These are phyloP conservation scores for Dynastes hyllus DNA, from an alignment of 2,888 invertebrate species.

Conservation along the genomic window DNA sequence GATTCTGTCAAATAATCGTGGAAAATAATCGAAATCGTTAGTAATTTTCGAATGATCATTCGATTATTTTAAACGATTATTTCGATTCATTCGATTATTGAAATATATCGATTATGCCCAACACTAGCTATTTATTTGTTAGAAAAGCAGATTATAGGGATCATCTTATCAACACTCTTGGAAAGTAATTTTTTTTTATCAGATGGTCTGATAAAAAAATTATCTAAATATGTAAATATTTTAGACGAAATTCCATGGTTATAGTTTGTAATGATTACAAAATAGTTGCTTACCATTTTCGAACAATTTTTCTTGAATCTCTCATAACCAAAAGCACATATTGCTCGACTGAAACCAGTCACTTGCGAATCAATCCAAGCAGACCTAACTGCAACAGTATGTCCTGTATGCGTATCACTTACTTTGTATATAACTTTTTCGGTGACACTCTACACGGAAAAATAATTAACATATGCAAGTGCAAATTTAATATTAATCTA, in stretches of 20 bases:
- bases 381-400: constrained; percentile 85
- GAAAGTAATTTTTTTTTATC: neutral
- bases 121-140: constrained; percentile 3
- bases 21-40: too few species aligned
- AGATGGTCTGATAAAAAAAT: too few species aligned
- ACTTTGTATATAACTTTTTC: constrained; percentile 91
- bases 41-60: too few species aligned
- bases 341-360: constrained; percentile 89
- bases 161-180: neutral
- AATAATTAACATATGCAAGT: constrained; percentile 42
- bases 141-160: neutral
- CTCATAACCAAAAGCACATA: constrained; percentile 92
- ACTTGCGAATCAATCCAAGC: constrained; percentile 94
- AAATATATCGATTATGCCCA: too few species aligned
- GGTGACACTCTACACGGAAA: constrained; percentile 82
- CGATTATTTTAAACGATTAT: too few species aligned
- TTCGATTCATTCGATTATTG: too few species aligned
- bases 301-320: constrained; percentile 90
- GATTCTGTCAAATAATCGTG: too few species aligned
- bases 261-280: too few species aligned
- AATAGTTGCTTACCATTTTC: constrained; percentile 78
- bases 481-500: constrained; percentile 47
- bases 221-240: too few species aligned
- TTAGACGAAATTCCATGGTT: too few species aligned
- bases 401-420: constrained; percentile 79